phyloP scores from a whole-genome alignment of 1,140 invertebrate genomes.

The Aphidius gifuensis region DNA sequence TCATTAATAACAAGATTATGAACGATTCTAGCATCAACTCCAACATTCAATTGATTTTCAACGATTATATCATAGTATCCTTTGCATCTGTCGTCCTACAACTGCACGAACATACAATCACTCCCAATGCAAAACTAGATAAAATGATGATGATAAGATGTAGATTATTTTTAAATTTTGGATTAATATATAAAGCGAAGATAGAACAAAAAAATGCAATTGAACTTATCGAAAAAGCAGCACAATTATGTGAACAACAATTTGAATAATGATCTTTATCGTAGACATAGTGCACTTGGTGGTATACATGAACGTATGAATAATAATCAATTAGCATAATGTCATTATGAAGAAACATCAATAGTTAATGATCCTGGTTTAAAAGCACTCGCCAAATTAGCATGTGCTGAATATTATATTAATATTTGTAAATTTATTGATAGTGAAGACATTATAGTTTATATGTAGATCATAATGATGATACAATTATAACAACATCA shows the following conservation, averaged over 20 bases:
- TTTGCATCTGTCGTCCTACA: too few relatives aligned
- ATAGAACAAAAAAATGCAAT: constrained; percentile 64
- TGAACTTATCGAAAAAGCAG: constrained; percentile 66
- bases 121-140: too few relatives aligned
- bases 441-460: constrained; percentile 40
- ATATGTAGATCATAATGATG: constrained; percentile 33
- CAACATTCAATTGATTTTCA: too few relatives aligned
- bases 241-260: constrained; percentile 68
- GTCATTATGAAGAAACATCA: constrained; percentile 66
- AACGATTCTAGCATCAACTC: too few relatives aligned
- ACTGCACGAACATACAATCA: too few relatives aligned
- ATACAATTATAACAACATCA: constrained; percentile 26
- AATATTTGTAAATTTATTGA: constrained; percentile 39
- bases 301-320: constrained; percentile 61
- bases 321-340: constrained; percentile 62
- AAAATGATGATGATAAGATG: constrained; percentile 82
- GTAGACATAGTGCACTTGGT: constrained; percentile 70
- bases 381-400: constrained; percentile 35
- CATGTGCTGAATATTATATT: constrained; percentile 42
- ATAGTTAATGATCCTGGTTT: constrained; percentile 29
- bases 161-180: constrained; percentile 79
- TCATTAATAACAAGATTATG: too few relatives aligned
- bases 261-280: constrained; percentile 73
- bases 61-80: too few relatives aligned
- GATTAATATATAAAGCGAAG: constrained; percentile 74